These are phyloP conservation scores for Cynaeus angustus DNA, from an alignment of 2,888 invertebrate genomes.

Conservation along the genomic window DNA sequence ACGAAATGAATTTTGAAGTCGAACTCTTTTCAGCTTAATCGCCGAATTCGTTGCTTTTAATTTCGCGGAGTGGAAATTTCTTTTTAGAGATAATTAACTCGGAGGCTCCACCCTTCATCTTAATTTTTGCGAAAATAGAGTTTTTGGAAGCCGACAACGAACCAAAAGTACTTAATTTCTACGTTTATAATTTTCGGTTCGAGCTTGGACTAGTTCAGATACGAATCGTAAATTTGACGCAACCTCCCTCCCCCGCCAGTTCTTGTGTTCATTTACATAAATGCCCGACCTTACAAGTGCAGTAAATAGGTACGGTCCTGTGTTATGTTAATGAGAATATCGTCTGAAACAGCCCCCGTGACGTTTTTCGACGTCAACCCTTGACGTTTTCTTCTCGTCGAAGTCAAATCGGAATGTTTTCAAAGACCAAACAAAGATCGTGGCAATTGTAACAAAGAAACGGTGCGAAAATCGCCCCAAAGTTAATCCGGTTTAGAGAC, in stretches of 20 bases:
- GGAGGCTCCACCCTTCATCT: slow-evolving; percentile 21
- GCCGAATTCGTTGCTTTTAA: slow-evolving; percentile 12
- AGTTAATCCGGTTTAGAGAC: slow-evolving; percentile 3
- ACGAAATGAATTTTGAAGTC: slow-evolving; percentile 19
- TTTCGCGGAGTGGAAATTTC: slow-evolving; percentile 12
- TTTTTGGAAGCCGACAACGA: too few species aligned
- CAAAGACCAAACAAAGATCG: slow-evolving; percentile 30
- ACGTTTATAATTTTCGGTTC: too few species aligned
- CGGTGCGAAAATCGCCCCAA: slow-evolving; percentile 40
- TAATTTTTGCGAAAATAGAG: slow-evolving; percentile 12
- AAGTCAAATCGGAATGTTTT: slow-evolving; percentile 30
- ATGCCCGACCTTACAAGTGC: neutral
- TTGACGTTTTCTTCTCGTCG: neutral
- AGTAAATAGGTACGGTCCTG: neutral
- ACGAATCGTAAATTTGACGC: too few species aligned
- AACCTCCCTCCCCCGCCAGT: too few species aligned
- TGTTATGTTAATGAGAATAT: slow-evolving; percentile 1
- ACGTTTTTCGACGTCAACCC: neutral
- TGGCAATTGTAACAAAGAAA: slow-evolving; percentile 47
- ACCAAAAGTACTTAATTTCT: too few species aligned
- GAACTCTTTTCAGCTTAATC: slow-evolving; percentile 6
- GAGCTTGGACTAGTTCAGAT: too few species aligned
- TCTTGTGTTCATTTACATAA: neutral
- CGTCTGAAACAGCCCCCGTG: neutral
- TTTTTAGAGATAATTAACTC: slow-evolving; percentile 17